phyloP scores from a whole-genome alignment of 92 coral and sea anemone species.

The Isaurus tuberculatus region DNA sequence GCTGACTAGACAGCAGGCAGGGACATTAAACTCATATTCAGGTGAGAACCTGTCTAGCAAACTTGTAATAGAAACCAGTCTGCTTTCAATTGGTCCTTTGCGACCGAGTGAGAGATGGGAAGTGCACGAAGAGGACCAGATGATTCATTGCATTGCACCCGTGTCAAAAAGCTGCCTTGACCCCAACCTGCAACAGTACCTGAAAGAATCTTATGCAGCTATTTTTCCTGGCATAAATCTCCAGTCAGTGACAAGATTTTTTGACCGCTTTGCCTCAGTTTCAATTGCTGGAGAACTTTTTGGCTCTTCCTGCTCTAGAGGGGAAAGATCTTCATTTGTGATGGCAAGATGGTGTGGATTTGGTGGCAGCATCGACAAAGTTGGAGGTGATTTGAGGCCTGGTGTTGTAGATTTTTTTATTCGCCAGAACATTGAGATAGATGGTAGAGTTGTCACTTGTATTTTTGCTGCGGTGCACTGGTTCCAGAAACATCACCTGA shows the following conservation, averaged over 20 bases:
- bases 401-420: conserved; percentile 39
- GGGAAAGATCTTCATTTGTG: neutral
- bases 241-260: neutral
- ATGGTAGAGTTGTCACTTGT: conserved; percentile 23
- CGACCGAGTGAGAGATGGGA: too few relatives aligned
- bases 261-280: neutral
- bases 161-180: too few relatives aligned
- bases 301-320: neutral
- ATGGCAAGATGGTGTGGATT: neutral
- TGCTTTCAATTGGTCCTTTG: too few relatives aligned
- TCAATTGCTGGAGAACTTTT: neutral
- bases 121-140: too few relatives aligned
- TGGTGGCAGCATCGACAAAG: too few relatives aligned
- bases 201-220: too few relatives aligned
- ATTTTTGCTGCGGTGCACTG: conserved; percentile 49
- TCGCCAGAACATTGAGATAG: conserved; percentile 25
- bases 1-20: conserved; percentile 37
- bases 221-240: neutral
- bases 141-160: too few relatives aligned
- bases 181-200: too few relatives aligned
- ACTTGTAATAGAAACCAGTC: too few relatives aligned
- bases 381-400: conserved; percentile 34
- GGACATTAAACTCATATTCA: conserved; percentile 35
- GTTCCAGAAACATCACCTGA: conserved; percentile 36
- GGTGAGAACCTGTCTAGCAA: too few relatives aligned